Evolutionary conservation across 2,113 vertebrate genomes (phyloP), one percentile per base, ranked within the genome.

Genomic region (Ammodytes dubius): DNA sequence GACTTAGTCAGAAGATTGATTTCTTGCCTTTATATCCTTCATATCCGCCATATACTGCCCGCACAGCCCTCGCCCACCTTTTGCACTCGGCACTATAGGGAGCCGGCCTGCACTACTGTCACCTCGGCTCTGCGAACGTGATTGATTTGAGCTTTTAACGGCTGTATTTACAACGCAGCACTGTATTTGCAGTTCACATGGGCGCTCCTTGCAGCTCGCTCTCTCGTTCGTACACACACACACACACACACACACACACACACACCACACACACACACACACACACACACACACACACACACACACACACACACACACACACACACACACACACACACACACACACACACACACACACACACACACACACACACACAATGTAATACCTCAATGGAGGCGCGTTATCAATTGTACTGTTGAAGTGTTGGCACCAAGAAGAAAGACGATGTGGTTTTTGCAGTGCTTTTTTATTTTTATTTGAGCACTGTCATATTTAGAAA

Each of bases 1-100:
- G 42, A 76, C 75, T 83, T 65, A 82, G 86, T 81, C 87, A 76
- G 69, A 85, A 82, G 87, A 91, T 93, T 86, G 85, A 93, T 91
- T 92, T 73, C 49, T 83, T 72, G 43, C 69, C 82, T 83, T 91
- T 80, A 63, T 82, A 67, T 81, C 83, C 70, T 79, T 87, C 83
- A 87, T 61, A 79, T 88, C 67, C 70, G 35, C 85, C 58, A 45
- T 77, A 45, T 77, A 66, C 70, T 67, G 82, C 70, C 27, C 67
- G 4, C 10, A 52, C 86, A 49, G 74, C 79, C 40, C 68, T 59
- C 19, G 81, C 75, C 82, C 77, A 87, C 91, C 89, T 83, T 87
- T 79, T 82, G 82, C 84, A 74, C 70, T 60, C 52, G 47, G 61
- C 58, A 13, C 76, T 84, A 80, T 81, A 92, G 87, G 78, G 76